Evolutionary conservation across 2,797 vertebrate genomes (phyloP), one percentile per base, ranked within the genome.

Genomic region (Rhynchotus rufescens): DNA sequence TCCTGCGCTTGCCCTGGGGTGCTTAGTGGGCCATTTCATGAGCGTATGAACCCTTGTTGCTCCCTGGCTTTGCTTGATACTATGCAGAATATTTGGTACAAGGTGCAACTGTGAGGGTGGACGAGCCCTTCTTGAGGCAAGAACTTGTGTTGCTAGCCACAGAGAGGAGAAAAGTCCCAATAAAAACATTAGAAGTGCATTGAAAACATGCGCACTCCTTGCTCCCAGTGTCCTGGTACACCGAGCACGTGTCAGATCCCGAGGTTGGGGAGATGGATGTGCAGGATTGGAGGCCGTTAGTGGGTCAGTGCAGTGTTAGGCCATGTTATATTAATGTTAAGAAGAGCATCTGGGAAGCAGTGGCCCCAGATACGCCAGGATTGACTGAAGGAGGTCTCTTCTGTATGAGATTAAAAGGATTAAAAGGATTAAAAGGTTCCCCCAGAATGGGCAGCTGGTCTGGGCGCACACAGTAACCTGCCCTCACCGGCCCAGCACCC

Each of bases 21-120:
- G 49, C 66, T 82, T 69, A 59, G 17, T 28, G 81, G 38, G n/a
- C 23, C 13, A 6, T 73, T 84, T 66, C 6, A 28, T 62, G 60
- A 36, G 51, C 2, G 2, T 7, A 28, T 0, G 0, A 14, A n/a
- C 34, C 45, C 56, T 65, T 28, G 21, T 10, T 73, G 16, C 72
- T 40, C 22, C 12, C 42, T 51, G 84, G 32, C 45, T 72, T 42
- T 59, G 52, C 17, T 49, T 49, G 75, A 72, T 52, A 28, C 0
- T 2, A 75, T 23, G 36, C 51, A 75, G 81, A 79, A 44, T 32
- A 5, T 5, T 51, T 52, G 54, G 4, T 21, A 61, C 36, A 15
- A 0, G 1, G 36, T 86, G 72, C 34, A 66, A 59, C 54, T 17
- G 19, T 1, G 1, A 1, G 4, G 61, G 44, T 20, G 57, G 72